Evolutionary conservation across 2,888 invertebrate species (phyloP).

Genomic region (Physocephala rufipes): DNA sequence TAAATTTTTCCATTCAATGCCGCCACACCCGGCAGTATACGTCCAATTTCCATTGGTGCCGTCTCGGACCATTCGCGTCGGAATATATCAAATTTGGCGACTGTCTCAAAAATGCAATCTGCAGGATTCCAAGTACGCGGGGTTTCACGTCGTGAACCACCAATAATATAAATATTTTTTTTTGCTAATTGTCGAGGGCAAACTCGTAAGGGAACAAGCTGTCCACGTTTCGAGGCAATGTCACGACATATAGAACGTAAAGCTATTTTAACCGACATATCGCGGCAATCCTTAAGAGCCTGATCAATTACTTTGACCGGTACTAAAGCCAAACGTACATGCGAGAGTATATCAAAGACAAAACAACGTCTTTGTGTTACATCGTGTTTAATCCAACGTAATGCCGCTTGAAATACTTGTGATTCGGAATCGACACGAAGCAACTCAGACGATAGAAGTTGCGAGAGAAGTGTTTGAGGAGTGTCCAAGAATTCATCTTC

Average conservation of each 20-base stretch:
- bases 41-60: constrained; percentile 82
- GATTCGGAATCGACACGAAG: constrained; percentile 88
- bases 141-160: constrained; percentile 85
- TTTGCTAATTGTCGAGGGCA: constrained; percentile 86
- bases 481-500: constrained; percentile 89
- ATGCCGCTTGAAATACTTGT: constrained; percentile 87
- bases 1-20: constrained; percentile 85
- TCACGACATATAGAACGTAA: constrained; percentile 82
- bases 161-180: constrained; percentile 87
- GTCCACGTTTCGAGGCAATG: constrained; percentile 78
- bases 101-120: constrained; percentile 84
- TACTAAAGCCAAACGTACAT: constrained; percentile 84
- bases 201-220: constrained; percentile 78
- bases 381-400: constrained; percentile 88
- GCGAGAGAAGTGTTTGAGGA: constrained; percentile 79
- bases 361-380: constrained; percentile 79
- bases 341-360: constrained; percentile 85
- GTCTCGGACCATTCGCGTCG: constrained; percentile 80
- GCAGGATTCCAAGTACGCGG: constrained; percentile 78
- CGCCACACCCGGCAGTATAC: constrained; percentile 89
- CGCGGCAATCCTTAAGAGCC: constrained; percentile 79
- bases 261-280: constrained; percentile 83
- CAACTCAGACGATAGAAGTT: constrained; percentile 84
- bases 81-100: constrained; percentile 80
- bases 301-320: constrained; percentile 81